Evolutionary conservation across 2,797 vertebrate genomes (phyloP), one percentile per base, ranked within the genome.

Genomic region (Mallotus villosus): DNA sequence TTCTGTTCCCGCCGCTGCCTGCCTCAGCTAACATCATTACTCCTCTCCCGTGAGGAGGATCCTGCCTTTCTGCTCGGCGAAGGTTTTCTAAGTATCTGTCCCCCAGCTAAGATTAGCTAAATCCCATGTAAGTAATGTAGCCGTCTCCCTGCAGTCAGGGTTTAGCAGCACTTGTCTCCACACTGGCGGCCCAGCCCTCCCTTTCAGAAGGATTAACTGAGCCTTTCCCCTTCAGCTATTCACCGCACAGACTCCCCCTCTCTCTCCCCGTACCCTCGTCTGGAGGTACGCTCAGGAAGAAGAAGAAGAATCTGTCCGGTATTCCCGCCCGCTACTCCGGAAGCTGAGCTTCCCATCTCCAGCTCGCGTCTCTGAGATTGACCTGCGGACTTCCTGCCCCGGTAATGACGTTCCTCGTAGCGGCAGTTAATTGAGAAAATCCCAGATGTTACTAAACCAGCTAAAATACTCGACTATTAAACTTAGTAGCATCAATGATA

Each of bases 71-170:
- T 92, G 88, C 92, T 93, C 92, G 81, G 90, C 86, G 84, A 93
- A 91, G 93, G 92, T 93, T 94, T 94, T 94, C 91, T 93, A 94
- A 94, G 93, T 94, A 93, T 94, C 93, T 94, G 93, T 94, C 93
- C 93, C 93, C 93, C 92, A 93, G 93, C 93, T 93, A 93, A 94
- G 93, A 94, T 94, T 94, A 94, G 92, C 93, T 94, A 94, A 94
- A 94, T 94, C 93, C 93, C 93, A 94, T 94, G 93, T 94, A 94
- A 94, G 93, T 94, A 92, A 93, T 94, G 93, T 94, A 93, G 92
- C 93, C 89, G 92, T 94, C 93, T 94, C 93, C 92, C 93, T 93
- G 93, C 93, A 94, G 93, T 93, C 90, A 93, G 92, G 92, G 87
- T 92, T 94, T 94, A 93, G 90, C 90, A 90, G 90, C 90, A 92